Evolutionary conservation across 2,888 invertebrate genomes (phyloP).

Genomic region (Eupithecia centaureata): DNA sequence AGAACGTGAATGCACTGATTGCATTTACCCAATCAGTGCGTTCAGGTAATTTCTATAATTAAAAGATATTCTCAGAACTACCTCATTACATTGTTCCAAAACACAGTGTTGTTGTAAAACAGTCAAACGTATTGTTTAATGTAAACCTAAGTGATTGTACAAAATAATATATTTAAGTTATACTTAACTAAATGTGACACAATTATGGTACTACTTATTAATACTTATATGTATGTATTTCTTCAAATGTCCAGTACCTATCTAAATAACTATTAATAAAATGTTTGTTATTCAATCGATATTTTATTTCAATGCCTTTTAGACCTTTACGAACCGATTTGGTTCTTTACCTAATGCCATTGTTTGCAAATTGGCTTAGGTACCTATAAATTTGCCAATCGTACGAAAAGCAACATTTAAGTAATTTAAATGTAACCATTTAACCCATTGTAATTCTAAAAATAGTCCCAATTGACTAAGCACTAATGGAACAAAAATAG

Average conservation of each 20-base stretch:
- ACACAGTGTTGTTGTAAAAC: constrained; percentile 58
- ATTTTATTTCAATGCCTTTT: constrained; percentile 34
- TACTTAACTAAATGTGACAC: constrained; percentile 68
- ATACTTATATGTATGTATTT: constrained; percentile 71
- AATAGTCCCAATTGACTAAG: background rate
- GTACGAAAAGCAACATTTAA: background rate
- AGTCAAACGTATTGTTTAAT: constrained; percentile 53
- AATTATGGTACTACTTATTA: constrained; percentile 67
- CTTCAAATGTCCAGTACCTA: constrained; percentile 81
- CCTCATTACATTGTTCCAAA: constrained; percentile 65
- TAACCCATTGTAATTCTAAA: constrained; percentile 6
- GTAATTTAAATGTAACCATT: background rate
- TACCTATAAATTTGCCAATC: background rate
- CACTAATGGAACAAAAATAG: background rate
- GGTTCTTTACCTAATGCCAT: background rate
- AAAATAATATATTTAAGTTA: constrained; percentile 72
- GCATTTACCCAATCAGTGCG: constrained; percentile 12
- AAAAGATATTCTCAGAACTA: constrained; percentile 57
- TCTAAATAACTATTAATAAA: constrained; percentile 75
- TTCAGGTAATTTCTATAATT: constrained; percentile 5
- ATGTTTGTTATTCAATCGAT: constrained; percentile 79
- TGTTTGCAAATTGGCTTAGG: background rate
- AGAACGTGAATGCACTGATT: background rate
- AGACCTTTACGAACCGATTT: background rate
- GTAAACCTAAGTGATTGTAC: constrained; percentile 61